Conservation (phyloP, 2,888 invertebrate genomes). For the Himalopsyche tibetana region DNA sequence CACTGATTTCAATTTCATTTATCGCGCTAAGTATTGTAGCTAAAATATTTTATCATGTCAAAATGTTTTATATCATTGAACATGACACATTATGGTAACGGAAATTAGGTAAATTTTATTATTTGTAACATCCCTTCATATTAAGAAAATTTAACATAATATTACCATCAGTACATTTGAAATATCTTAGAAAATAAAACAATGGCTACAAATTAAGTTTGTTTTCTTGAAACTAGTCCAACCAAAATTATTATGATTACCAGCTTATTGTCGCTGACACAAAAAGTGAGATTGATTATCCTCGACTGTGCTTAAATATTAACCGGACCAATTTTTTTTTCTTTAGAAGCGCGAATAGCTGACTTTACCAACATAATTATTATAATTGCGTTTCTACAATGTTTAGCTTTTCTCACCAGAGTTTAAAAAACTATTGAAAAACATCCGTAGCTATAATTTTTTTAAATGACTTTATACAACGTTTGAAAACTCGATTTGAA, state of each 20-base stretch:
- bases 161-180: neutral
- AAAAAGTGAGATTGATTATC: constrained; percentile 40
- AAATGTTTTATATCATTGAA: too few relatives aligned
- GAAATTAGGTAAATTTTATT: too few relatives aligned
- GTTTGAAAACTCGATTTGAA: too few relatives aligned
- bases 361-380: neutral
- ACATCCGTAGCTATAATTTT: neutral
- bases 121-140: too few relatives aligned
- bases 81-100: too few relatives aligned
- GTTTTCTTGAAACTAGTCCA: neutral
- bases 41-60: too few relatives aligned
- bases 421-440: neutral
- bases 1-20: too few relatives aligned
- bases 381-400: constrained; percentile 10
- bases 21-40: too few relatives aligned
- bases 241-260: neutral
- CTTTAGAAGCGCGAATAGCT: neutral
- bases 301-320: constrained; percentile 2
- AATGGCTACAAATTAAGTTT: neutral
- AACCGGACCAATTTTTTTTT: neutral
- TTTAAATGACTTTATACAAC: too few relatives aligned
- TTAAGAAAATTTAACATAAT: neutral
- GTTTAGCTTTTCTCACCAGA: neutral
- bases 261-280: constrained; percentile 28
- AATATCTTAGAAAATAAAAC: too few relatives aligned